Percentiles rank a stretch among this genome's conserved stretches.
Evolutionary conservation across 2,797 vertebrate genomes (phyloP).

Genomic region (Rhinoraja longicauda): DNA sequence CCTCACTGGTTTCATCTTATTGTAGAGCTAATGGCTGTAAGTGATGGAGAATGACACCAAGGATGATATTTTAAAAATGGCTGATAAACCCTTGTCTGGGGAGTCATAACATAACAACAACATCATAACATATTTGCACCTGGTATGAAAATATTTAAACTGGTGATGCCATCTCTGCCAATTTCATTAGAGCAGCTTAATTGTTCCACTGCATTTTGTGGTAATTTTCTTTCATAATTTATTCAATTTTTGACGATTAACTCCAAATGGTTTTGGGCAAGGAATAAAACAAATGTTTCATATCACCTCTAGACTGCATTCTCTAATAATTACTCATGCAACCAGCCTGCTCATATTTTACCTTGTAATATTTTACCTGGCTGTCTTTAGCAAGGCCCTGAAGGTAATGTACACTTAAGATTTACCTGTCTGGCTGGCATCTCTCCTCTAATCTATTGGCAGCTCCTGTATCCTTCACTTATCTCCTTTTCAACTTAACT

Average conservation of each 20-base stretch:
- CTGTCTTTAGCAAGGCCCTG: not conserved
- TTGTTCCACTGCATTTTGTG: not conserved
- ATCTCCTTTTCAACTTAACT: not conserved
- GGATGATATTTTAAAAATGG: slow-evolving; percentile 2
- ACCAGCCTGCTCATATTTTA: not conserved
- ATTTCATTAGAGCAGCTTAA: not conserved
- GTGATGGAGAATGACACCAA: slow-evolving; percentile 15
- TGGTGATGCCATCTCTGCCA: not conserved
- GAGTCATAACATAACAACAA: not conserved
- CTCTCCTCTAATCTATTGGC: not conserved
- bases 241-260: not conserved
- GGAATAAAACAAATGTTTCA: not conserved
- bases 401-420: not conserved
- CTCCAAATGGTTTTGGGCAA: not conserved
- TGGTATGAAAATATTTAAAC: slow-evolving; percentile 28
- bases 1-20: not conserved
- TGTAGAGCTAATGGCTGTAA: slow-evolving; percentile 6
- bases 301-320: not conserved
- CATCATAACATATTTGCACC: not conserved
- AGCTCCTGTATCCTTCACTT: not conserved
- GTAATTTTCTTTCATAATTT: not conserved
- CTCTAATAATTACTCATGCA: not conserved
- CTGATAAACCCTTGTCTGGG: slow-evolving; percentile 24
- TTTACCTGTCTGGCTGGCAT: not conserved
- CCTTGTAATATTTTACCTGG: not conserved